Evolutionary conservation across 2,113 vertebrate species (phyloP).

Genomic region (Papio anubis): DNA sequence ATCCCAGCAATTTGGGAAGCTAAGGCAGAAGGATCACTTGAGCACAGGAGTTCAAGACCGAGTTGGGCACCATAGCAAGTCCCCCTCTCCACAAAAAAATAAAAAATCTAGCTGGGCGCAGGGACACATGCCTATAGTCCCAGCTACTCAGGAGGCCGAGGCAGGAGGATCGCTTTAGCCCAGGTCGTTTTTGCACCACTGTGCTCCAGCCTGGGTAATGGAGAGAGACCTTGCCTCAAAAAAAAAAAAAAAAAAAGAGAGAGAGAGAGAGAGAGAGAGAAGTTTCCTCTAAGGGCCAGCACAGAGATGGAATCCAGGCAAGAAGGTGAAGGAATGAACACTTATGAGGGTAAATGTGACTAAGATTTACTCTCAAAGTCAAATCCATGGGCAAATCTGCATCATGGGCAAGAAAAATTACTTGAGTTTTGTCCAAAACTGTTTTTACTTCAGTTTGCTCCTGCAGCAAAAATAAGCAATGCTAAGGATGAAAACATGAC

Average conservation of each 20-base stretch:
- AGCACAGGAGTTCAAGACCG: no score
- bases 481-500: not conserved
- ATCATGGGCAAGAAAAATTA: not conserved
- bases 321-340: not conserved
- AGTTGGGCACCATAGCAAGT: no score
- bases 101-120: no score
- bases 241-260: not conserved
- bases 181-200: no score
- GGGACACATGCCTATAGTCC: no score
- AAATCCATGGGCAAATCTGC: not conserved
- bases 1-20: no score
- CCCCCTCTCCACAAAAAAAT: no score
- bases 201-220: no score
- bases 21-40: no score
- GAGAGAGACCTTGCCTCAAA: not conserved
- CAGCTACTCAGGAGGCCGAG: no score
- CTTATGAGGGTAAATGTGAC: slow-evolving; percentile 27
- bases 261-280: not conserved
- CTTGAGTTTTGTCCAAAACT: not conserved
- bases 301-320: slow-evolving; percentile 14
- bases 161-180: no score
- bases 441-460: not conserved
- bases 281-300: not conserved
- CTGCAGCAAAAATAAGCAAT: not conserved
- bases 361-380: not conserved